Conservation (phyloP, 2,888 invertebrate genomes). For the Ernsta delagoae region DNA sequence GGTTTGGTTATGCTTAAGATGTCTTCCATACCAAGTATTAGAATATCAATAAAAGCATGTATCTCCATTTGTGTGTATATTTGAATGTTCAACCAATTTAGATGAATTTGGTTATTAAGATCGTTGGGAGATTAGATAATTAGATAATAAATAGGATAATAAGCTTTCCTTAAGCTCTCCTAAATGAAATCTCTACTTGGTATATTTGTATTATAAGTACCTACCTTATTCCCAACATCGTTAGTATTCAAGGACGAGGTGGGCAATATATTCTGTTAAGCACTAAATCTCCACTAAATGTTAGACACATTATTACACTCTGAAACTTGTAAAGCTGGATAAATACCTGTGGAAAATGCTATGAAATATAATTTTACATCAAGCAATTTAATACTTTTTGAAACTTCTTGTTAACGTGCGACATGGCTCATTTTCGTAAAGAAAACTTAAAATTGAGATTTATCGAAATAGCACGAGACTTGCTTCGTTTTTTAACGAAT, state of each 20-base stretch:
- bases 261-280: slow-evolving; percentile 18
- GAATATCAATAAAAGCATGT: too few relatives aligned
- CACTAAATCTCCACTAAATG: slow-evolving; percentile 20
- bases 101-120: too few relatives aligned
- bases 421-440: not conserved
- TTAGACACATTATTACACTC: slow-evolving; percentile 9
- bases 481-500: too few relatives aligned
- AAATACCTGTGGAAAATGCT: slow-evolving; percentile 2
- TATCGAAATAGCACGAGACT: too few relatives aligned
- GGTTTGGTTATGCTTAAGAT: too few relatives aligned
- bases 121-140: too few relatives aligned
- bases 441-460: not conserved
- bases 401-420: not conserved
- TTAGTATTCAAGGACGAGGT: slow-evolving; percentile 26
- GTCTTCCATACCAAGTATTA: too few relatives aligned
- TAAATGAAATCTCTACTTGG: not conserved
- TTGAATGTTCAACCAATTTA: too few relatives aligned
- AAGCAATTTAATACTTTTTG: not conserved
- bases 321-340: slow-evolving; percentile 10
- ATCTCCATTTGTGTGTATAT: too few relatives aligned
- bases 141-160: too few relatives aligned
- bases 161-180: not conserved
- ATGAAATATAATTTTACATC: not conserved
- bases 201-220: not conserved
- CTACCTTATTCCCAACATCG: slow-evolving; percentile 8